These are phyloP conservation scores for Ochotona princeps DNA, from an alignment of 2,113 vertebrate genomes.

Conservation along the genomic window DNA sequence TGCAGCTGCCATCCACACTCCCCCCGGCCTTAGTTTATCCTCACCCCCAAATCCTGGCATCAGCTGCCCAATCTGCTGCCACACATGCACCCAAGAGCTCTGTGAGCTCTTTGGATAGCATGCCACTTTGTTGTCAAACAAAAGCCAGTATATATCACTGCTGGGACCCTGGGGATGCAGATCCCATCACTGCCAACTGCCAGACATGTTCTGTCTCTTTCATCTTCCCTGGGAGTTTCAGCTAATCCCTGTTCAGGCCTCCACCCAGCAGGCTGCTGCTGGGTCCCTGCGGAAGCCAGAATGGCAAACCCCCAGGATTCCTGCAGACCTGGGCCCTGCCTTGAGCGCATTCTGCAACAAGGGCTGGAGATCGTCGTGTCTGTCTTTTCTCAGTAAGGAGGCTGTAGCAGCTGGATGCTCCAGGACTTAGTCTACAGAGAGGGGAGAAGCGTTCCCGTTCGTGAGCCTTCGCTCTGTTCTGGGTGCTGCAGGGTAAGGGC, in stretches of 20 bases:
- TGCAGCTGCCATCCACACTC: background rate
- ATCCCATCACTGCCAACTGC: background rate
- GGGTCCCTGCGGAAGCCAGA: background rate
- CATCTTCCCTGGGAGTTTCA: background rate
- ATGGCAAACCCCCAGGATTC: background rate
- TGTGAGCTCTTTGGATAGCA: background rate
- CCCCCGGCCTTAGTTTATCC: background rate
- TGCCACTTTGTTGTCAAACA: slow-evolving; percentile 43
- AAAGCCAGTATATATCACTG: background rate
- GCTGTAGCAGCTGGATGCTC: background rate
- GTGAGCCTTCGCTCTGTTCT: background rate
- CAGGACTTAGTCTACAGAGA: background rate
- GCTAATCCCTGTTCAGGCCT: background rate
- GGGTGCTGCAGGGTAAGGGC: background rate
- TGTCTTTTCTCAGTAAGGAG: background rate
- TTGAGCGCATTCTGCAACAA: background rate
- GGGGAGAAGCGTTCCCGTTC: background rate
- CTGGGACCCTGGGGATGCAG: background rate
- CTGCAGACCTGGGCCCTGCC: background rate
- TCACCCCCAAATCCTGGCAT: background rate
- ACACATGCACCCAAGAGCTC: background rate
- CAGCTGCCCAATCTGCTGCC: slow-evolving; percentile 30
- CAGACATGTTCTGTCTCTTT: background rate
- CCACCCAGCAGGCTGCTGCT: background rate
- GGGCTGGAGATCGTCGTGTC: background rate